Conservation (phyloP, 2,888 invertebrate genomes). For the Bhutanitis thaidina region DNA sequence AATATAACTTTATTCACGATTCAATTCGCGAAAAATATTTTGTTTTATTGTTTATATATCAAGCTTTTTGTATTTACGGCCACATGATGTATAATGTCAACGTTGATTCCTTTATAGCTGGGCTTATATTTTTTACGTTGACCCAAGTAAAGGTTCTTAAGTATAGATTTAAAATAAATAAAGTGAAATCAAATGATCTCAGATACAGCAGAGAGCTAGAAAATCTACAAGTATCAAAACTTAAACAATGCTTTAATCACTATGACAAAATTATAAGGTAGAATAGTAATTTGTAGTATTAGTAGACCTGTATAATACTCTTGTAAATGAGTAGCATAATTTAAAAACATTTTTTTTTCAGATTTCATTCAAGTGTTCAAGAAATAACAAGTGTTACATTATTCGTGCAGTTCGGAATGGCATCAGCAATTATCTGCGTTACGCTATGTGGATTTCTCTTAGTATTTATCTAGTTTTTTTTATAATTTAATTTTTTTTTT, state of each 20-base stretch:
- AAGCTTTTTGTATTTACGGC: conserved; percentile 46
- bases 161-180: conserved; percentile 40
- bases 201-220: conserved; percentile 11
- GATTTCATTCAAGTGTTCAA: conserved; percentile 45
- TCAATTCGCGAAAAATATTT: conserved; percentile 41
- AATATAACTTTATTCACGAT: conserved; percentile 57
- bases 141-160: conserved; percentile 40
- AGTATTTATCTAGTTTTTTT: conserved; percentile 37
- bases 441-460: conserved; percentile 45
- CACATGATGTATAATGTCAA: conserved; percentile 54
- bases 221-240: conserved; percentile 17
- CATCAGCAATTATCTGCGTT: conserved; percentile 52
- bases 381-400: conserved; percentile 42
- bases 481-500: too few species aligned
- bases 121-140: conserved; percentile 1
- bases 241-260: conserved; percentile 40
- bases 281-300: too few species aligned
- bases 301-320: too few species aligned
- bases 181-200: conserved; percentile 26
- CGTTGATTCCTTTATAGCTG: conserved; percentile 43
- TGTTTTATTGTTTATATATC: conserved; percentile 41
- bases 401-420: conserved; percentile 53
- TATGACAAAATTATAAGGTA: conserved; percentile 51
- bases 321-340: too few species aligned
- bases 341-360: too few species aligned